These are phyloP conservation scores for Tupaia tana DNA, from an alignment of 2,113 vertebrate species.

Conservation along the genomic window DNA sequence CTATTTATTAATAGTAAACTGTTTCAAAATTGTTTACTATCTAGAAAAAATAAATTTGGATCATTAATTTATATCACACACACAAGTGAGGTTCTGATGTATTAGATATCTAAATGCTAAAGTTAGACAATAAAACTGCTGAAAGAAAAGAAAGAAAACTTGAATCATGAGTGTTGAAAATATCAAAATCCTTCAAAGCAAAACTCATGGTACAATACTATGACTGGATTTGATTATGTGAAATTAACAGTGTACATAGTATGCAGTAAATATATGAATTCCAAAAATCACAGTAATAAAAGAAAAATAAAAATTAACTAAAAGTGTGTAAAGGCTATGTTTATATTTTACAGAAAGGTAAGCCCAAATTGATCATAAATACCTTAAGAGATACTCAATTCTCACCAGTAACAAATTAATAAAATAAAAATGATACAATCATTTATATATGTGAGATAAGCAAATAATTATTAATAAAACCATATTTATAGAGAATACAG, in stretches of 20 bases:
- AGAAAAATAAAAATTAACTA: not conserved
- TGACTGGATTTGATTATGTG: not conserved
- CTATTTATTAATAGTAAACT: constrained; percentile 8
- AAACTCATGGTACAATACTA: not conserved
- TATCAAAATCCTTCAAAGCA: not conserved
- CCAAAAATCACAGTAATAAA: not conserved
- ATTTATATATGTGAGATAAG: not conserved
- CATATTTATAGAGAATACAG: not conserved
- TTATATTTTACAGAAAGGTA: not conserved
- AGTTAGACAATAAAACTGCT: not conserved
- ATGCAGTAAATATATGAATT: not conserved
- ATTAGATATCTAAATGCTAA: not conserved
- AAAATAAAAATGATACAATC: not conserved
- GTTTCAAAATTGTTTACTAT: constrained; percentile 7
- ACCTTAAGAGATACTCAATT: not conserved
- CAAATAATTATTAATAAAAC: not conserved
- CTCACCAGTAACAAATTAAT: not conserved
- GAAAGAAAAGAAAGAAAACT: not conserved
- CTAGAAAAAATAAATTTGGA: not conserved
- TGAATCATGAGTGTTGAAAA: not conserved
- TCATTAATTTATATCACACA: not conserved
- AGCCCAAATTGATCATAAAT: not conserved
- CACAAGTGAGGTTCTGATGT: not conserved
- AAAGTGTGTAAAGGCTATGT: not conserved
- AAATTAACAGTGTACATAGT: not conserved